Conservation (phyloP, 2,888 invertebrate species). For the Cryptocephalus primarius region DNA sequence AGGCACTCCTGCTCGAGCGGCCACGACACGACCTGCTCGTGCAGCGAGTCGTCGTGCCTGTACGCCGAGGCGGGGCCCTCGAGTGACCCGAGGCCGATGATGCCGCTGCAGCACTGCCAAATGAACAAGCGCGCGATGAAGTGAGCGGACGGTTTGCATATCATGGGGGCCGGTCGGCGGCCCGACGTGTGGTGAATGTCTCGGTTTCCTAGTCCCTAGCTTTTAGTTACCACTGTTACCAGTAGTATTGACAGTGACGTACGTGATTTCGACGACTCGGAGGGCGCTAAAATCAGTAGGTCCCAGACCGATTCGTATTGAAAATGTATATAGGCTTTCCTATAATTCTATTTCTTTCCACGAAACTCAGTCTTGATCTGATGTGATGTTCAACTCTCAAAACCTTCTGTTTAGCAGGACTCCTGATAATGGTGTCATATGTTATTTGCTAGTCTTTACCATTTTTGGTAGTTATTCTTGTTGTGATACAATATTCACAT, state of each 20-base stretch:
- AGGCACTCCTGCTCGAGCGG: constrained; percentile 40
- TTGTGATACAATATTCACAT: too few species aligned
- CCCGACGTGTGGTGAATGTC: constrained; percentile 1
- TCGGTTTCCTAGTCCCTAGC: constrained; percentile 19
- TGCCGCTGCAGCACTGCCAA: constrained; percentile 17
- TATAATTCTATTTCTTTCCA: too few species aligned
- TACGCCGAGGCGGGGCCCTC: constrained; percentile 48
- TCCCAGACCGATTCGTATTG: too few species aligned
- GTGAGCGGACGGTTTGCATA: constrained; percentile 12
- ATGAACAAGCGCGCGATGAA: constrained; percentile 20
- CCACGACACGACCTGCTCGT: constrained; percentile 50
- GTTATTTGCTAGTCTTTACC: too few species aligned
- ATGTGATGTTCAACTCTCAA: too few species aligned
- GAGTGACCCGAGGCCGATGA: constrained; percentile 19
- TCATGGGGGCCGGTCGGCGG: constrained; percentile 7
- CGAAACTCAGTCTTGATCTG: too few species aligned
- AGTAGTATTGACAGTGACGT: neutral
- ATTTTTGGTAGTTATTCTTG: too few species aligned
- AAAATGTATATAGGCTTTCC: too few species aligned
- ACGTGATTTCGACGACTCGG: too few species aligned
- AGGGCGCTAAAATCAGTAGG: too few species aligned
- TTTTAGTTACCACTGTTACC: constrained; percentile 16
- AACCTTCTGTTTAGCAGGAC: too few species aligned
- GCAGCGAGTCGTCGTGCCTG: constrained; percentile 51
- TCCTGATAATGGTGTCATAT: too few species aligned